A percentile compares a stretch with the other conserved stretches of the same genome.
phyloP scores from a whole-genome alignment of 2,888 invertebrate species.

The Leucoma salicis region DNA sequence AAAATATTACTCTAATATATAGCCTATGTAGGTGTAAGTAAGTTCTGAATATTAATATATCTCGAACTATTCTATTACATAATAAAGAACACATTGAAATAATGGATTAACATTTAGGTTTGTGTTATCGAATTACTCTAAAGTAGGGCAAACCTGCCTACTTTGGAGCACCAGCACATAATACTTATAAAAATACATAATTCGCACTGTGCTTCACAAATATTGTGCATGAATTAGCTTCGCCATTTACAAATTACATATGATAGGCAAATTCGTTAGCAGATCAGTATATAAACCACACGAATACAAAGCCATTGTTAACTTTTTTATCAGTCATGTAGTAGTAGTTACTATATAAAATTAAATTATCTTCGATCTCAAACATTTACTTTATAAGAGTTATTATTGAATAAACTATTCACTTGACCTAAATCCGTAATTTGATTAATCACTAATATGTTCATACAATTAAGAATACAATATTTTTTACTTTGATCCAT shows the following conservation, averaged over 20 bases:
- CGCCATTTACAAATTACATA: constrained; percentile 33
- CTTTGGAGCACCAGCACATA: constrained; percentile 31
- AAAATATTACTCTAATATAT: constrained; percentile 22
- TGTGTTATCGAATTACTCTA: no score
- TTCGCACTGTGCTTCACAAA: constrained; percentile 52
- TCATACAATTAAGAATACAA: no score
- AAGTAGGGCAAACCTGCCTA: no score
- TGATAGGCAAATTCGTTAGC: constrained; percentile 25
- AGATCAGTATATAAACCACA: constrained; percentile 15
- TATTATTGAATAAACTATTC: no score
- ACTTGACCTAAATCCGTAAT: no score
- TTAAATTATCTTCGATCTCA: no score
- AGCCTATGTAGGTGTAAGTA: constrained; percentile 27
- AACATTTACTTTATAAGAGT: no score
- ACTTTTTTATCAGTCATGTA: constrained; percentile 22
- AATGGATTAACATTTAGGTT: constrained; percentile 35
- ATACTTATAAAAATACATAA: constrained; percentile 46
- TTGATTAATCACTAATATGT: no score
- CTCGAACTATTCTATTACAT: constrained; percentile 25
- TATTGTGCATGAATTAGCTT: constrained; percentile 55
- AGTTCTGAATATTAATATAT: constrained; percentile 22
- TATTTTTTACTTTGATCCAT: no score
- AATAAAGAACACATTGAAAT: constrained; percentile 38
- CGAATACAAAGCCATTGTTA: constrained; percentile 17
- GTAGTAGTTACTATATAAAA: constrained; percentile 11